Base-by-base conservation (phyloP, 2,113 vertebrate genomes). In the chimpanzee (Pan troglodytes) region DNA sequence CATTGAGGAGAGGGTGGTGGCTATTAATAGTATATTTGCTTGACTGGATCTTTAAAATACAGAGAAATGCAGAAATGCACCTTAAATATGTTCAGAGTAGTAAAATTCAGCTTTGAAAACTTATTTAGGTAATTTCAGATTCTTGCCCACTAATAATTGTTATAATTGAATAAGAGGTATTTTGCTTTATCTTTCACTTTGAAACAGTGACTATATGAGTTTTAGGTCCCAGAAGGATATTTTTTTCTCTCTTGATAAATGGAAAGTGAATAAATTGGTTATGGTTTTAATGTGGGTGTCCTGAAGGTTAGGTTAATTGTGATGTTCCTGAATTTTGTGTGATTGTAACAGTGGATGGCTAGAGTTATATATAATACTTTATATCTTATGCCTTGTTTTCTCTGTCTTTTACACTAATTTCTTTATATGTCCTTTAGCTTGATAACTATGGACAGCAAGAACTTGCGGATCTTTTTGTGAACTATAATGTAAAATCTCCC, bases 401-500 rank as follows among this genome's bases (percentile, higher is more conserved):
- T 20, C 87, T 72, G 40, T 17, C 50, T 85, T 94, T 78, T 70
- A 73, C 2, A 86, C 20, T 94, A 22, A 94, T 90, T 87, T 85
- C 67, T 97, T 87, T 9, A 16, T 85, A 0, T 97, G 9, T 97
- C 84, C 0, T 97, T 35, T 52, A 99, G 99, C 98, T 99, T 99
- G 99, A 99, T 97, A 99, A 99, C 97, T 99, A 99, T 13, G 99
- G 99, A 84, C 99, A 99, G 88, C 99, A 99, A 96, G 99, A 99
- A 95, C 99, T 99, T 82, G 98, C 99, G 0, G 99, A 99, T 93
- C 99, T 99, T 82, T 99, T 99, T 97, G 99, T 99, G 95, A 99
- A 99, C 97, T 99, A 99, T 98, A 99, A 98, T 5, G 99, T 99
- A 94, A 99, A 99, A 94, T 99, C 99, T 0, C 99, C 99, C 25